Evolutionary conservation across 2,888 invertebrate species (phyloP).

Genomic region (Ormyrus thymus): DNA sequence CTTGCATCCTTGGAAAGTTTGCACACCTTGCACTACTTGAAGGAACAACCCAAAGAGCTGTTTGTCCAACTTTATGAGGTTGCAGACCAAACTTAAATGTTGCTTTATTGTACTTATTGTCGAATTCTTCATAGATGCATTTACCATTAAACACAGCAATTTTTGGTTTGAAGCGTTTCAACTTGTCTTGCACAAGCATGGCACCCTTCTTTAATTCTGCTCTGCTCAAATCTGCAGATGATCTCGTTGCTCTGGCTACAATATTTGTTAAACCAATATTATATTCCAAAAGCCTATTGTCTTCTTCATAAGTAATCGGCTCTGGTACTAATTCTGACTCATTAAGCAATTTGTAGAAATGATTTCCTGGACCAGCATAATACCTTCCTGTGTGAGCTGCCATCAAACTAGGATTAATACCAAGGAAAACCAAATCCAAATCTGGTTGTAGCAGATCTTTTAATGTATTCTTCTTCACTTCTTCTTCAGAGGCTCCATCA

Average conservation of each 20-base stretch:
- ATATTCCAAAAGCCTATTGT: constrained; percentile 65
- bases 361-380: constrained; percentile 73
- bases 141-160: constrained; percentile 73
- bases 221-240: constrained; percentile 69
- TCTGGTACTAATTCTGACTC: constrained; percentile 66
- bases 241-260: constrained; percentile 69
- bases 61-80: constrained; percentile 63
- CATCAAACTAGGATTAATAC: constrained; percentile 72
- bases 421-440: constrained; percentile 70
- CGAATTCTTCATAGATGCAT: constrained; percentile 71
- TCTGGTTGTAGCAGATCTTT: constrained; percentile 66
- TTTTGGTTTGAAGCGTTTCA: constrained; percentile 67
- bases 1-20: constrained; percentile 71
- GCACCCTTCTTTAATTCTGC: constrained; percentile 70
- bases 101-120: constrained; percentile 61
- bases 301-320: constrained; percentile 67
- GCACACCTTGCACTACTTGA: constrained; percentile 73
- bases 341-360: constrained; percentile 72
- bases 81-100: constrained; percentile 70
- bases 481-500: constrained; percentile 69
- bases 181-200: constrained; percentile 64
- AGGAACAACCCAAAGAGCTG: constrained; percentile 71
- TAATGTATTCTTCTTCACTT: constrained; percentile 66
- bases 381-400: constrained; percentile 71
- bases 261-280: constrained; percentile 72